Conservation (phyloP, 2,797 vertebrate genomes). For the Spondyliosoma cantharus region DNA sequence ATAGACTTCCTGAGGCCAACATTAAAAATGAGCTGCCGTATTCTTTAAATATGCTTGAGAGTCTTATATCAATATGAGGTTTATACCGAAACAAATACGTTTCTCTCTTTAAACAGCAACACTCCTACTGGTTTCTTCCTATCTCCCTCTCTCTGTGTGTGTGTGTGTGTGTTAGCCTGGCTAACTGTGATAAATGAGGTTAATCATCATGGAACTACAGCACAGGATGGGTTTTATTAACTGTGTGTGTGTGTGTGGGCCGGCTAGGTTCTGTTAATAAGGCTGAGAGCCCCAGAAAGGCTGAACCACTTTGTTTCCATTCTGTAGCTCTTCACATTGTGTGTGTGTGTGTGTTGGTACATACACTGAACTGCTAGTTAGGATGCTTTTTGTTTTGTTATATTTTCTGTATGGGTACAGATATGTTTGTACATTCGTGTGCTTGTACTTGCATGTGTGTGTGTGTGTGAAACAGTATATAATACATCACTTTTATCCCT, state of each 20-base stretch:
- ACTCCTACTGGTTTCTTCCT: conserved; percentile 7
- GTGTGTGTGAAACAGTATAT: conserved; percentile 15
- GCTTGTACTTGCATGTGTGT: background rate
- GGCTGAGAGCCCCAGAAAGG: conserved; percentile 46
- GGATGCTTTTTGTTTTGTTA: conserved; percentile 2
- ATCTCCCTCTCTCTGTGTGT: background rate
- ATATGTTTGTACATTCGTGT: background rate
- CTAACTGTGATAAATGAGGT: conserved; percentile 74
- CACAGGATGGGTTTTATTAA: conserved; percentile 72
- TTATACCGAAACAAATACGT: background rate
- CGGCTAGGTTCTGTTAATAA: conserved; percentile 64
- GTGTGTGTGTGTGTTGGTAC: background rate
- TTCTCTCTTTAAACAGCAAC: conserved; percentile 21
- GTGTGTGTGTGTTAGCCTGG: conserved; percentile 27
- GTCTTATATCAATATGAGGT: background rate
- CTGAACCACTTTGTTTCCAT: conserved; percentile 55
- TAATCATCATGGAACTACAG: conserved; percentile 68
- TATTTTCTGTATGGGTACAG: background rate
- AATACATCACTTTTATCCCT: conserved; percentile 39
- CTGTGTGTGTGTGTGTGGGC: conserved; percentile 23
- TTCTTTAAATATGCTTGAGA: background rate
- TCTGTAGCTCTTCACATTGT: conserved; percentile 14
- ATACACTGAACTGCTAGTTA: conserved; percentile 1
- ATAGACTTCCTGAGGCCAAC: background rate
- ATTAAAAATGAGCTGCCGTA: background rate